Base-by-base conservation (phyloP, 2,113 vertebrate species). In the Panthera leo region DNA sequence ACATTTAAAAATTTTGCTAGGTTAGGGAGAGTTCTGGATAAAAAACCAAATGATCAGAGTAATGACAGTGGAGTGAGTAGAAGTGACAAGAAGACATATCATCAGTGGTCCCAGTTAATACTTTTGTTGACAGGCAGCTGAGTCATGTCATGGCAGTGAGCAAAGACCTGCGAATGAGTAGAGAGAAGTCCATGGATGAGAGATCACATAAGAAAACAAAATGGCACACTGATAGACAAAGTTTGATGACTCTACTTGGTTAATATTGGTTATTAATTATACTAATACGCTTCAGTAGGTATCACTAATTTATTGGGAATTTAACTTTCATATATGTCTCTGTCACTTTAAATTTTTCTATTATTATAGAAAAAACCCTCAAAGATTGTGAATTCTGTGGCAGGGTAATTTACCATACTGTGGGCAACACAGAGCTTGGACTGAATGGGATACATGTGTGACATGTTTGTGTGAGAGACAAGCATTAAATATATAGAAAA, bases 111-210 rank as follows among this genome's bases (percentile, higher is more conserved):
- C 91, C 82, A 93, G 67, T 95, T 94, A 97, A 82, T 29, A 70
- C 70, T 90, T 84, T n/a, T 53, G 68, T 75, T 94, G 96, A 85
- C 91, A 97, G 67, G 71, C 65, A 88, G 58, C 89, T 94, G 82
- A 95, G 76, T 95, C 89, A 89, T 78, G 51, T 85, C 88, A 91
- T 13, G 39, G 45, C 36, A 91, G 48, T 23, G 68, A 79, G 58
- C 0, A 3, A 89, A 73, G 39, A 79, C 61, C 85, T 84, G 39
- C 39, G 39, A 82, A 91, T 12, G 58, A 92, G 18, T 7, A 55
- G 73, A 90, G 31, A 92, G 63, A 95, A 91, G 34, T 4, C 48
- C 58, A 42, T 21, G 53, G 34, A 27, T 25, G 42, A 92, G 16
- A 78, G 58, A 78, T 65, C 65, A 36, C 15, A 16, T 5, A 39